Conservation (phyloP, 2,888 invertebrate species). For the Sisyra terminalis region DNA sequence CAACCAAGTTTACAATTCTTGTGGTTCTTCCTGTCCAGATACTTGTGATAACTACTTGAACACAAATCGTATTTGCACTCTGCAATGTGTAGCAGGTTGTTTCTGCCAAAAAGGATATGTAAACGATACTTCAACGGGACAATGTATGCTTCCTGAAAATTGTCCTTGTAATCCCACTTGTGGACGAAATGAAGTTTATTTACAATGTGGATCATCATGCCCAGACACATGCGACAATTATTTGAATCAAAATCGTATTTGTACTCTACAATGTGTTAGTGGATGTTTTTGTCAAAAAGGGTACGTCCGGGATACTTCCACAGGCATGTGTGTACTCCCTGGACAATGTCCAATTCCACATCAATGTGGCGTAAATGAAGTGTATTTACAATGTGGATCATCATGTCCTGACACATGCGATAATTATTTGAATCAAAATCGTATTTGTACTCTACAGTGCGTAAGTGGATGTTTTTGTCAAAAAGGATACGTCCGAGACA, state of each 20-base stretch:
- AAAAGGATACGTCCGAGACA: background rate
- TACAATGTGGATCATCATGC: too few species aligned
- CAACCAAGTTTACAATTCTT: background rate
- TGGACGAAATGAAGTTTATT: too few species aligned
- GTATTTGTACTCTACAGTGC: background rate
- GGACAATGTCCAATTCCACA: too few species aligned
- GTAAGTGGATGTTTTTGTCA: slow-evolving; percentile 1
- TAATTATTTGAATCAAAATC: background rate
- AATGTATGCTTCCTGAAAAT: background rate
- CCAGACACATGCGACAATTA: too few species aligned
- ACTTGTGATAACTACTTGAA: background rate
- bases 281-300: too few species aligned
- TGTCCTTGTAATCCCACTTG: background rate
- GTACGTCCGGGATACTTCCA: too few species aligned
- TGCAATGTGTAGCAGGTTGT: background rate
- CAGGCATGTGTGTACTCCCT: too few species aligned
- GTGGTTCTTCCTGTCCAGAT: slow-evolving; percentile 1
- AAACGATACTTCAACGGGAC: background rate
- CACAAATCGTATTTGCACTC: background rate
- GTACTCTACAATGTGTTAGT: too few species aligned
- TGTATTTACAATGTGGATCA: background rate
- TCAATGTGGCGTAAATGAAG: background rate
- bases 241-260: too few species aligned
- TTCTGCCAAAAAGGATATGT: background rate
- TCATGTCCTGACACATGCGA: background rate